Base-by-base conservation (phyloP, 2,113 vertebrate species). In the Neotoma lepida region DNA sequence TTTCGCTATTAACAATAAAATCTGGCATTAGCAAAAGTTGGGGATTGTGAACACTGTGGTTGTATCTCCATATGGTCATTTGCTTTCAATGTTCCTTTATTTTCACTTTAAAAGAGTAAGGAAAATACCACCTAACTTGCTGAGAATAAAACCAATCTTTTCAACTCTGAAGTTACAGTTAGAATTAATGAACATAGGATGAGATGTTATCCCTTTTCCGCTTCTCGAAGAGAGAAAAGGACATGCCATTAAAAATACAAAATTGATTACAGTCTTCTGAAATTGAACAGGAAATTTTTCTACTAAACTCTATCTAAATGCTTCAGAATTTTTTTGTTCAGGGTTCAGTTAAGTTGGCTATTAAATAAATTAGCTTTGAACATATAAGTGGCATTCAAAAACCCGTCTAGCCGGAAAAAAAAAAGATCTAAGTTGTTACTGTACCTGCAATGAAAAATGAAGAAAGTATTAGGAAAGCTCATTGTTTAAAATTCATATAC, bases 321-420 rank as follows among this genome's bases (percentile, higher is more conserved):
- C 41, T 97, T 96, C 95, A 90, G 91, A 82, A 44, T 96, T 92
- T 90, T 90, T 84, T n/a, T 95, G 6, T 92, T 97, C 96, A 86
- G 76, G 71, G 92, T 96, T 92, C 91, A 93, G 87, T 86, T 92
- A 97, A 95, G 94, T 90, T 91, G 76, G 86, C 68, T 94, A 92
- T 56, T 68, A 98, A 97, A 10, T 92, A 97, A 97, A 97, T 70
- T 82, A 97, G 80, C 33, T 97, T 97, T 96, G 96, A 94, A 93
- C 86, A 96, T 90, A 95, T 54, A 97, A 70, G 26, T 94, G 96
- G 81, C 64, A 94, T 97, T 98, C 97, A 97, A 96, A 98, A 97
- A 51, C 49, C 94, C 78, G 28, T 95, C 97, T 97, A 95, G 88
- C 92, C 88, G n/a, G n/a, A n/a, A 76, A 73, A 82, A 82, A 74